These are phyloP conservation scores for Mechanitis messenoides DNA, from an alignment of 2,888 invertebrate species.

Conservation along the genomic window DNA sequence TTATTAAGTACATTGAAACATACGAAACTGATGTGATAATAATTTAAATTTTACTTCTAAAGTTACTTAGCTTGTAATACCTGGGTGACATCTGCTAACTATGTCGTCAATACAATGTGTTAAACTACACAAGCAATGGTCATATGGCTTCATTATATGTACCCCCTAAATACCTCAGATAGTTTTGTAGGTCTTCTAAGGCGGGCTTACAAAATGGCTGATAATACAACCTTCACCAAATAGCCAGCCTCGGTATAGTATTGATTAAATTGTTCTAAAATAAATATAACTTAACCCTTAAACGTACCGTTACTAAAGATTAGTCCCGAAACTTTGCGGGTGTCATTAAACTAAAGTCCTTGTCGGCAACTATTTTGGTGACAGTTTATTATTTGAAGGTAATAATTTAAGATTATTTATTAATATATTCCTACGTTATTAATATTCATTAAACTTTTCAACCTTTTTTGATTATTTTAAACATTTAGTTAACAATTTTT, in stretches of 20 bases:
- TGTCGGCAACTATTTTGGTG: constrained; percentile 38
- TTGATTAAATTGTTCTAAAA: constrained; percentile 27
- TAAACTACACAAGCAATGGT: constrained; percentile 13
- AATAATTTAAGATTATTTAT: constrained; percentile 5
- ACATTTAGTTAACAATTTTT: no score
- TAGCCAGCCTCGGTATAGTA: constrained; percentile 3
- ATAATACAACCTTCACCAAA: constrained; percentile 41
- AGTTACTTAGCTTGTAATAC: no score
- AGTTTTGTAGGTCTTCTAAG: constrained; percentile 59
- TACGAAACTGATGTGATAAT: no score
- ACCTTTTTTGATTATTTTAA: no score
- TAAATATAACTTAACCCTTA: constrained; percentile 24
- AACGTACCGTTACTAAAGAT: constrained; percentile 28
- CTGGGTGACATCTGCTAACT: constrained; percentile 7
- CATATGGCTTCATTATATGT: constrained; percentile 55
- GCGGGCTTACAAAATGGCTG: constrained; percentile 61
- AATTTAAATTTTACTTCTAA: no score
- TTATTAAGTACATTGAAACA: neutral
- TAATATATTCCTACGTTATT: neutral
- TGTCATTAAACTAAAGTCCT: constrained; percentile 35
- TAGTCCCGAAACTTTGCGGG: constrained; percentile 35
- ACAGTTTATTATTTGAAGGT: constrained; percentile 34
- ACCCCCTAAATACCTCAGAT: constrained; percentile 55
- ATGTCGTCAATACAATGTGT: constrained; percentile 19
- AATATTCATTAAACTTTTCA: no score